These are phyloP conservation scores for Orchesellides sinensis DNA, from an alignment of 2,888 invertebrate genomes.

Conservation along the genomic window DNA sequence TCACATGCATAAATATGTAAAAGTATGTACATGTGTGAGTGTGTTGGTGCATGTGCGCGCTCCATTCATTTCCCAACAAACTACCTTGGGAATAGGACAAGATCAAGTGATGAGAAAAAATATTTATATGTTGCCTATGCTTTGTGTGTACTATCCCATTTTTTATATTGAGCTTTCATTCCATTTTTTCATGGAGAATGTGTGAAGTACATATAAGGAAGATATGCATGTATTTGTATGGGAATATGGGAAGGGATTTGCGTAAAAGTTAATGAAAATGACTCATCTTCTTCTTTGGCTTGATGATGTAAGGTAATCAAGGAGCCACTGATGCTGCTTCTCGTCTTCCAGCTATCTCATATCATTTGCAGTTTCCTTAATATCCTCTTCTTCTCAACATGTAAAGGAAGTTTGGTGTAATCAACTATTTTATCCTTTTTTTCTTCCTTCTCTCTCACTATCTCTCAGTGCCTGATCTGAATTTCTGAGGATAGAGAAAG, in stretches of 20 bases:
- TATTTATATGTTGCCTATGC: too few species aligned
- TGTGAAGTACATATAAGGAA: not conserved
- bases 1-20: too few species aligned
- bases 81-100: conserved; percentile 64
- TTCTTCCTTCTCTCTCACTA: conserved; percentile 10
- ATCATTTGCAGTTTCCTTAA: conserved; percentile 64
- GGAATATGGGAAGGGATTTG: too few species aligned
- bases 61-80: conserved; percentile 23
- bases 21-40: too few species aligned
- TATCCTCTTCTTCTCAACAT: not conserved
- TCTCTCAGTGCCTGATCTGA: conserved; percentile 11
- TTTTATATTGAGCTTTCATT: not conserved
- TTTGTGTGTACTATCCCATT: too few species aligned
- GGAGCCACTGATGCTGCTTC: too few species aligned
- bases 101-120: conserved; percentile 59
- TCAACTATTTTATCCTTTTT: conserved; percentile 48
- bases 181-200: not conserved
- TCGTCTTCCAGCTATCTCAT: too few species aligned
- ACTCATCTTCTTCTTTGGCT: conserved; percentile 60
- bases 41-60: conserved; percentile 8
- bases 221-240: too few species aligned
- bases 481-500: conserved; percentile 50
- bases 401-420: conserved; percentile 39
- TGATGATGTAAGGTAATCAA: conserved; percentile 35
- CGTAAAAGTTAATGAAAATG: conserved; percentile 65